Evolutionary conservation across 2,888 invertebrate genomes (phyloP).

Genomic region (Dryococelus australis): DNA sequence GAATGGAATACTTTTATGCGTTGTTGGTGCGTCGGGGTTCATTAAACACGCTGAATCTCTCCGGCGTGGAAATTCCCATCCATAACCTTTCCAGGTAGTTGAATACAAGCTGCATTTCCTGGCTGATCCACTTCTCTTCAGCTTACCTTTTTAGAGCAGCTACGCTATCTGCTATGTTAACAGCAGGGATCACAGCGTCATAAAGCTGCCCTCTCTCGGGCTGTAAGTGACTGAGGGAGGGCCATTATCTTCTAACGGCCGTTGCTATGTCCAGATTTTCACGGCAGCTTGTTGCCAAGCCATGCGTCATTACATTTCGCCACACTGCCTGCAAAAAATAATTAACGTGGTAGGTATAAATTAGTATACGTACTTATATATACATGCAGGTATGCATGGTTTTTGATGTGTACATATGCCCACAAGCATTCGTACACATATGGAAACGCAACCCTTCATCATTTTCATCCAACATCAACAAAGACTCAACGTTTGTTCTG

Average conservation of each 20-base stretch:
- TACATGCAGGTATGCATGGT: too few relatives aligned
- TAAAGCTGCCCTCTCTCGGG: not conserved
- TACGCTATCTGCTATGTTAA: not conserved
- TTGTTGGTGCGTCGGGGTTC: not conserved
- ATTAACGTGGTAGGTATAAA: too few relatives aligned
- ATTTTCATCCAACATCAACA: too few relatives aligned
- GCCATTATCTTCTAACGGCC: not conserved
- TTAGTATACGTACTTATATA: too few relatives aligned
- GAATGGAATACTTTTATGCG: not conserved
- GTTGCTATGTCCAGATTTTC: not conserved
- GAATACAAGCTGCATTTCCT: not conserved
- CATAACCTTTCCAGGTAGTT: not conserved
- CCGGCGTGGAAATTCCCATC: not conserved
- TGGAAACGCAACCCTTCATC: too few relatives aligned
- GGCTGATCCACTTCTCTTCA: not conserved
- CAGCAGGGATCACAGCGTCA: not conserved
- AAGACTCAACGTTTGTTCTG: too few relatives aligned
- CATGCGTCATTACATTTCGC: not conserved
- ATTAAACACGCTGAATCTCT: not conserved
- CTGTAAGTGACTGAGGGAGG: not conserved
- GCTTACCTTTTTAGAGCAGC: not conserved
- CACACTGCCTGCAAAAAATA: not conserved
- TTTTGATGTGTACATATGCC: too few relatives aligned
- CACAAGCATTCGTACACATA: too few relatives aligned
- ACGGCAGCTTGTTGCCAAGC: not conserved